Base-by-base conservation (phyloP, 2,797 vertebrate genomes). In the Bryconaethiops microstoma region DNA sequence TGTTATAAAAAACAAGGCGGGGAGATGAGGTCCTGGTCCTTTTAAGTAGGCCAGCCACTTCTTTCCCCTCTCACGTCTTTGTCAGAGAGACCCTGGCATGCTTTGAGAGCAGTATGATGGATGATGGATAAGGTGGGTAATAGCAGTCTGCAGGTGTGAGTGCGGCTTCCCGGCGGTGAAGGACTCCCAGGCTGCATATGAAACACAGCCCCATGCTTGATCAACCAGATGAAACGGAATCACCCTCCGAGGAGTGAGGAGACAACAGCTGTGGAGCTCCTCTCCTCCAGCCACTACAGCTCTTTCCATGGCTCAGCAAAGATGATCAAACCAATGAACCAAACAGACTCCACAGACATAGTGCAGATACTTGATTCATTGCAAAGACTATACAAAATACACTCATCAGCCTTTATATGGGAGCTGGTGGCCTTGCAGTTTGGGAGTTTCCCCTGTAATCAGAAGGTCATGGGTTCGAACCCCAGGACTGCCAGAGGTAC, bases 151-250 rank as follows among this genome's bases (percentile, higher is more conserved):
- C 77, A 80, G 84, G 74, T 87, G 82, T 83, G 79, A 76, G 74
- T 25, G 25, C 39, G 29, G 71, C 71, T 78, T 68, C 81, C 78
- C 60, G 42, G 72, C 69, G 8, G 14, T 39, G 59, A 48, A 75
- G 65, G 60, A 79, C 71, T 86, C 78, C 77, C 67, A 35, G 52
- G 62, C 67, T 54, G 50, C 74, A n/a, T 81, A 76, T 73, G 76
- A 86, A 80, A 70, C 75, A 68, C 64, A 63, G 71, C 45, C 29
- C 67, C 72, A 67, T 75, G 83, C 82, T 86, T 87, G 86, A 87
- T 81, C 83, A 80, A 69, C 79, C 85, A 84, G 83, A 86, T 83
- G 79, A 88, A 87, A 87, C 83, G 25, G 55, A 80, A 76, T 82
- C 72, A 65, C 74, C 42, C 82, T 77, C 83, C 12, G 42, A 71